Percentiles rank a stretch among this genome's conserved stretches.
These are phyloP conservation scores for Athrips mouffetella DNA, from an alignment of 2,888 invertebrate species.

Conservation along the genomic window DNA sequence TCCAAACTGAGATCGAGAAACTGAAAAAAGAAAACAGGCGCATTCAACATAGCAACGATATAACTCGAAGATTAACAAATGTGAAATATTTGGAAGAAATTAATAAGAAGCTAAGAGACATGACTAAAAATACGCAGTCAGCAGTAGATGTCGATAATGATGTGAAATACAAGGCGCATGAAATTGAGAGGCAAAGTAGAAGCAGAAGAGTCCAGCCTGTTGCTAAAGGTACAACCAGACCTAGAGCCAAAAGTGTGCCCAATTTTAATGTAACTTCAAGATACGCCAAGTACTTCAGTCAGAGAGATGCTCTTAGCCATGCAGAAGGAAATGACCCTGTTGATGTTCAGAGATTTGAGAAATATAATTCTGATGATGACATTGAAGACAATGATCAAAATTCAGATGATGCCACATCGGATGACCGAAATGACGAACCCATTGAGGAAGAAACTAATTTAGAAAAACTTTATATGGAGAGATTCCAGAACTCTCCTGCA, in stretches of 20 bases:
- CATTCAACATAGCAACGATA: slow-evolving; percentile 78
- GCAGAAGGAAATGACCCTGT: slow-evolving; percentile 39
- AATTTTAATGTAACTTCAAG: slow-evolving; percentile 69
- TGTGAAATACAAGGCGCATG: slow-evolving; percentile 62
- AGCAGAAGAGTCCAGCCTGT: slow-evolving; percentile 37
- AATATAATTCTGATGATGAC: slow-evolving; percentile 32
- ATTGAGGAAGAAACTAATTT: slow-evolving; percentile 55
- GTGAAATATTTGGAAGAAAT: slow-evolving; percentile 87
- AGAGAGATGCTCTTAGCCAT: slow-evolving; percentile 60
- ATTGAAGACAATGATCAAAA: slow-evolving; percentile 28
- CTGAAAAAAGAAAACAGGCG: slow-evolving; percentile 82
- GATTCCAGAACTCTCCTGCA: slow-evolving; percentile 53
- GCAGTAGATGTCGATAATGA: slow-evolving; percentile 46
- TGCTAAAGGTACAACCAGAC: slow-evolving; percentile 37
- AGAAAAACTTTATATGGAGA: slow-evolving; percentile 61
- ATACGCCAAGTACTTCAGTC: slow-evolving; percentile 74
- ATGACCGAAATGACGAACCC: slow-evolving; percentile 28
- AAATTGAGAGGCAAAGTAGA: slow-evolving; percentile 63
- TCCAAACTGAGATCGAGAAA: slow-evolving; percentile 82
- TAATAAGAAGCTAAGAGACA: slow-evolving; percentile 74
- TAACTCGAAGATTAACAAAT: slow-evolving; percentile 78
- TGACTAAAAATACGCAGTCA: slow-evolving; percentile 49
- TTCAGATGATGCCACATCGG: slow-evolving; percentile 31
- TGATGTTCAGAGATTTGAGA: slow-evolving; percentile 30
- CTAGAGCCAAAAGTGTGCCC: slow-evolving; percentile 71